These are phyloP conservation scores for Petrophora chlorosata DNA, from an alignment of 2,888 invertebrate species.

Conservation along the genomic window DNA sequence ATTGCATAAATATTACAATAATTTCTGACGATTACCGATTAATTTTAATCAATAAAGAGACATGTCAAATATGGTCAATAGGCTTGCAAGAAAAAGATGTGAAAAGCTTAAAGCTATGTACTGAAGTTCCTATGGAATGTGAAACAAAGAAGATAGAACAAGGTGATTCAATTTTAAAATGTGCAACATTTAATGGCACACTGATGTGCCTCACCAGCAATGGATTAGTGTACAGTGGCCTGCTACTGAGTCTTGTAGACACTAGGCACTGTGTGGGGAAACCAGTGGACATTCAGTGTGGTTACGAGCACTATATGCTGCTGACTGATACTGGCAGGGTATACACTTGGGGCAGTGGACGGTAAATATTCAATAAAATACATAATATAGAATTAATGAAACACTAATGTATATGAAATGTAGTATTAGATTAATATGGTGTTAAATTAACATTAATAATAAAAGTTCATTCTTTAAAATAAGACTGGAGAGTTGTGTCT, in stretches of 20 bases:
- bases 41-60: slow-evolving; percentile 47
- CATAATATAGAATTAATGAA: too few species aligned
- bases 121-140: slow-evolving; percentile 47
- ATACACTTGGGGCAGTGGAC: slow-evolving; percentile 93
- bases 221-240: slow-evolving; percentile 77
- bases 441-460: too few species aligned
- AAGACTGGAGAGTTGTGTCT: too few species aligned
- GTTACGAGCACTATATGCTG: slow-evolving; percentile 91
- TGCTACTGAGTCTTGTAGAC: slow-evolving; percentile 85
- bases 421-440: too few species aligned
- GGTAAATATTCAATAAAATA: slow-evolving; percentile 77
- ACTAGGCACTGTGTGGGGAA: slow-evolving; percentile 77
- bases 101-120: slow-evolving; percentile 48
- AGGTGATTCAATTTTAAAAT: slow-evolving; percentile 49
- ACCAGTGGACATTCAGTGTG: slow-evolving; percentile 87
- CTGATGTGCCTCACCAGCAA: slow-evolving; percentile 56
- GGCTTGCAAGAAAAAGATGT: slow-evolving; percentile 48
- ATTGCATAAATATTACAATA: slow-evolving; percentile 40
- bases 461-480: too few species aligned
- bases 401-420: too few species aligned
- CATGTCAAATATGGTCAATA: slow-evolving; percentile 51
- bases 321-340: slow-evolving; percentile 88
- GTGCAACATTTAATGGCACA: slow-evolving; percentile 48
- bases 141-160: slow-evolving; percentile 45
- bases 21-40: slow-evolving; percentile 66